Evolutionary conservation across 2,888 invertebrate species (phyloP).

Genomic region (Eristalis pertinax): DNA sequence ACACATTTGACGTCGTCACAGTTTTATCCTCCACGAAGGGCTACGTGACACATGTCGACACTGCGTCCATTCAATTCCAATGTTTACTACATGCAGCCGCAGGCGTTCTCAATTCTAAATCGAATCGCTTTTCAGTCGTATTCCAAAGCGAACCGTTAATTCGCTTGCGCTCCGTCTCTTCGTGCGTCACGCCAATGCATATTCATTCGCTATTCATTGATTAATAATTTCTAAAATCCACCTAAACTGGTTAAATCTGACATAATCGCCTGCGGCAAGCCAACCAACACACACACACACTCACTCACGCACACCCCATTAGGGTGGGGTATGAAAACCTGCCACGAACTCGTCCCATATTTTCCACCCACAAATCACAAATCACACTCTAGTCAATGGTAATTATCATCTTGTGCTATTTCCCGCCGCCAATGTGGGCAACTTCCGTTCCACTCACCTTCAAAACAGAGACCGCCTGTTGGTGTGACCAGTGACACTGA

Average conservation of each 20-base stretch:
- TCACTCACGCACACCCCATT: not conserved
- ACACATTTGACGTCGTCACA: not conserved
- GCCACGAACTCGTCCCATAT: not conserved
- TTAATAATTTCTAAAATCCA: not conserved
- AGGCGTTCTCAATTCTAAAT: not conserved
- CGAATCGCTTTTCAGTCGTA: not conserved
- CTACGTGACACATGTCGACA: not conserved
- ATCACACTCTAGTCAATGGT: not conserved
- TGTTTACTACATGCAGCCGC: not conserved
- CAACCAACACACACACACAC: not conserved
- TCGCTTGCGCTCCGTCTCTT: not conserved
- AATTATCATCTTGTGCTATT: not conserved
- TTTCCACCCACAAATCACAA: not conserved
- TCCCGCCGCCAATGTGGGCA: not conserved
- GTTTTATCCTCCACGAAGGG: not conserved
- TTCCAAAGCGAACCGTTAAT: not conserved
- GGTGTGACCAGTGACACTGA: not conserved
- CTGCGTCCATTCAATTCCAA: not conserved
- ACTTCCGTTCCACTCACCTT: not conserved
- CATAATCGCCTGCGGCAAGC: not conserved
- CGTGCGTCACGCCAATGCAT: not conserved
- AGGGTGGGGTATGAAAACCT: not conserved
- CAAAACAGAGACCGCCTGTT: not conserved
- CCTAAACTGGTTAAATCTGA: not conserved
- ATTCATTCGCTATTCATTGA: not conserved